These are phyloP conservation scores for Coelopa frigida DNA, from an alignment of 1,140 invertebrate species.

Conservation along the genomic window DNA sequence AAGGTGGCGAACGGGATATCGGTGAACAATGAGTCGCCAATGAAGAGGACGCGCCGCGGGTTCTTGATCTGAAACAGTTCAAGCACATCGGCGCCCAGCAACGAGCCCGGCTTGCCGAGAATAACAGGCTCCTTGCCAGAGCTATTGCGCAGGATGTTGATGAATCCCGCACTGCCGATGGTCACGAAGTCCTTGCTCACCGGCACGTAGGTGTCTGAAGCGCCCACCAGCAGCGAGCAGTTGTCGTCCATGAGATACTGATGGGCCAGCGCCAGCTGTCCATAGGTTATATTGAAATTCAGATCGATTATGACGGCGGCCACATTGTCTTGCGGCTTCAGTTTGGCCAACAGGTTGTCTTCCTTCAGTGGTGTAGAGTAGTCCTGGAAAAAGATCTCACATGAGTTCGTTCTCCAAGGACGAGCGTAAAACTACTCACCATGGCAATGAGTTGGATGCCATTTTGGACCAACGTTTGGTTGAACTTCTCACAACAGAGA, in stretches of 20 bases:
- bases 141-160: conserved; percentile 40
- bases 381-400: too few relatives aligned
- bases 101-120: conserved; percentile 47
- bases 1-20: conserved; percentile 48
- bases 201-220: conserved; percentile 5
- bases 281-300: conserved; percentile 9
- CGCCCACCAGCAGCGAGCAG: conserved; percentile 8
- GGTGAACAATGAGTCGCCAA: conserved; percentile 51
- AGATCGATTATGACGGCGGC: conserved; percentile 14
- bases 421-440: too few relatives aligned
- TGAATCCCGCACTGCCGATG: conserved; percentile 16
- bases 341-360: too few relatives aligned
- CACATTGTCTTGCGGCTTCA: conserved; percentile 6
- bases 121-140: conserved; percentile 39
- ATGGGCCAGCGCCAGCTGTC: conserved; percentile 6
- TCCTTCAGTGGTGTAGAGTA: too few relatives aligned
- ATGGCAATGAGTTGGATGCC: too few relatives aligned
- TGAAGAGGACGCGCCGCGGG: conserved; percentile 48
- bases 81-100: conserved; percentile 38
- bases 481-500: too few relatives aligned
- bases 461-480: too few relatives aligned
- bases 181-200: conserved; percentile 3
- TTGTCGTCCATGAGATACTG: conserved; percentile 9
- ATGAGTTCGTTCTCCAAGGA: too few relatives aligned
- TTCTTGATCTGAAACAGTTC: conserved; percentile 44